Evolutionary conservation across 1,140 invertebrate species (phyloP), one percentile per base, ranked within the genome.

Genomic region (Proctacanthus coquilletti): DNA sequence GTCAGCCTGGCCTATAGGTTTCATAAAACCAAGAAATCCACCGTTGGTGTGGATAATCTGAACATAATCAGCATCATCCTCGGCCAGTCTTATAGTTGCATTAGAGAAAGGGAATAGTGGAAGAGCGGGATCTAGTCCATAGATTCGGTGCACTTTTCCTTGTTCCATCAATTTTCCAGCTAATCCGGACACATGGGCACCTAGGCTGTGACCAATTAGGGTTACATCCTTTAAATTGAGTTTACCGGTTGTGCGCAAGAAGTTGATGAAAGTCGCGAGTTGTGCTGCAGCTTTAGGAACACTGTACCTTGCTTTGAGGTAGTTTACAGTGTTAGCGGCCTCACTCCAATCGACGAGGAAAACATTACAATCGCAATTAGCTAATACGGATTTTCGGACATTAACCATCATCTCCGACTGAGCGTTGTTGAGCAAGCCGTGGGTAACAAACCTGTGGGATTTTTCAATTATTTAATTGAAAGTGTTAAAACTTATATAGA

Each of bases 31-130:
- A 8, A 68, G 52, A 1, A 61, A 5, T 13, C 63, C 62, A 6
- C 56, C 65, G 44, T 75, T 70, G 0, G 78, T 77, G 45, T 83
- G 79, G 27, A 82, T 70, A 0, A 72, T 65, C 53, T 77, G 68
- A 0, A 80, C 74, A 41, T 72, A 71, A 18, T 60, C 39, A 0
- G 64, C 75, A 49, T 79, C 75, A 18, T 44, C 51, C 19, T 48
- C 47, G 41, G 71, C 65, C 4, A 79, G 50, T 18, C 71, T 49
- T 2, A 46, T 36, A 4, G 18, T 39, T 0, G 37, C 39, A 11
- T 45, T 41, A 35, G 39, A 34, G 6, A 41, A 31, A 5, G 8
- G 8, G 18, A 42, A 50, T 5, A 50, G 20, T 5, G 48, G 48
- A 14, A 19, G 39, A 3, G 48, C 48, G 2, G 48, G 35, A 53